phyloP scores from a whole-genome alignment of 2,113 vertebrate species.

The Platysteira castanea region DNA sequence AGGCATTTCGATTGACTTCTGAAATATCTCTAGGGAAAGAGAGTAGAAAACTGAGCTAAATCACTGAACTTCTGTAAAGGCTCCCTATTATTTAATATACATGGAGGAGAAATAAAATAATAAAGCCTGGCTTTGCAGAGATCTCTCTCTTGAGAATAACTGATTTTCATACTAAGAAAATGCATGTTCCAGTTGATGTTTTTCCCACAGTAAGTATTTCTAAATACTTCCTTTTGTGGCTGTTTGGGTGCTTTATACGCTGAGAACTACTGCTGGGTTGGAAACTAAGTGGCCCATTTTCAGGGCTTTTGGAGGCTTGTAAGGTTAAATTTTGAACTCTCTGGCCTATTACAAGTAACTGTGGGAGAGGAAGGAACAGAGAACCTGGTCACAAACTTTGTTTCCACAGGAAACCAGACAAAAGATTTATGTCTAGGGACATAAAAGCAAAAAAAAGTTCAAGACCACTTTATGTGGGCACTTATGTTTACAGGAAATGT shows the following conservation, averaged over 20 bases:
- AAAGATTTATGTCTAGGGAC: background rate
- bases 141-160: background rate
- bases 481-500: background rate
- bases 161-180: background rate
- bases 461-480: background rate
- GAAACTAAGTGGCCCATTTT: background rate
- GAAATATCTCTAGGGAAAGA: background rate
- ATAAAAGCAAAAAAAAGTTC: background rate
- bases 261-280: background rate
- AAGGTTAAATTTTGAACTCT: slow-evolving; percentile 3
- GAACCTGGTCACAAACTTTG: background rate
- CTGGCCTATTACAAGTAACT: background rate
- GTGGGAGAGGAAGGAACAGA: slow-evolving; percentile 24
- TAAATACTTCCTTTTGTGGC: background rate
- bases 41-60: background rate
- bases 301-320: background rate
- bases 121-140: background rate
- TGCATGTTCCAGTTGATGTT: background rate
- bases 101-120: background rate
- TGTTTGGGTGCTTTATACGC: background rate
- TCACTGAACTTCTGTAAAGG: background rate
- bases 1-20: background rate
- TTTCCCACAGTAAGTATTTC: background rate
- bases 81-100: background rate
- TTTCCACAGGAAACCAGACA: slow-evolving; percentile 14